These are phyloP conservation scores for Prionailurus bengalensis DNA, from an alignment of 2,113 vertebrate genomes.

Conservation along the genomic window DNA sequence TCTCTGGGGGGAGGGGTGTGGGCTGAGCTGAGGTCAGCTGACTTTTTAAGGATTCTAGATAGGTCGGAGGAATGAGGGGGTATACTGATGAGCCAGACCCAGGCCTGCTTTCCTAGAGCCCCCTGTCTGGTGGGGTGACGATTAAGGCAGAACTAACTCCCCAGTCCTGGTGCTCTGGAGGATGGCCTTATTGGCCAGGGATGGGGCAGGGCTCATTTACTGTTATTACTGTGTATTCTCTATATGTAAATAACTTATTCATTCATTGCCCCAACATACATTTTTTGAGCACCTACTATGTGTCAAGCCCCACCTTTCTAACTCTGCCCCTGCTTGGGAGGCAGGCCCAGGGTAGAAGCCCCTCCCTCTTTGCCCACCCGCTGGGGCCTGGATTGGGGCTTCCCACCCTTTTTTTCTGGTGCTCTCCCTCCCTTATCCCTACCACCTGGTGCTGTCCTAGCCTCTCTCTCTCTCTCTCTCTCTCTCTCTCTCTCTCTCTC, in stretches of 20 bases:
- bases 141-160: not conserved
- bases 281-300: slow-evolving; percentile 56
- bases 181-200: not conserved
- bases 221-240: not conserved
- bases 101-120: not conserved
- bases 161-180: not conserved
- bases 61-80: not conserved
- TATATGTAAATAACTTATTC: slow-evolving; percentile 9
- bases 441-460: not conserved
- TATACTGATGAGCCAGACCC: not conserved
- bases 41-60: not conserved
- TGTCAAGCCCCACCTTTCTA: slow-evolving; percentile 10
- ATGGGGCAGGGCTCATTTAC: not conserved
- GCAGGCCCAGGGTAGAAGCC: not conserved
- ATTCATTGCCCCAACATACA: not conserved
- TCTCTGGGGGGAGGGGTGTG: not conserved
- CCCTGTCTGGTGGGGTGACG: not conserved
- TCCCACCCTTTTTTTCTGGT: not conserved
- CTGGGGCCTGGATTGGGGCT: slow-evolving; percentile 53
- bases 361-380: slow-evolving; percentile 36
- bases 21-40: not conserved
- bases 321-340: not conserved
- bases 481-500: too few relatives aligned
- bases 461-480: too few relatives aligned
- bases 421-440: not conserved